phyloP scores from a whole-genome alignment of 2,888 invertebrate species.

The Conistra vaccinii region DNA sequence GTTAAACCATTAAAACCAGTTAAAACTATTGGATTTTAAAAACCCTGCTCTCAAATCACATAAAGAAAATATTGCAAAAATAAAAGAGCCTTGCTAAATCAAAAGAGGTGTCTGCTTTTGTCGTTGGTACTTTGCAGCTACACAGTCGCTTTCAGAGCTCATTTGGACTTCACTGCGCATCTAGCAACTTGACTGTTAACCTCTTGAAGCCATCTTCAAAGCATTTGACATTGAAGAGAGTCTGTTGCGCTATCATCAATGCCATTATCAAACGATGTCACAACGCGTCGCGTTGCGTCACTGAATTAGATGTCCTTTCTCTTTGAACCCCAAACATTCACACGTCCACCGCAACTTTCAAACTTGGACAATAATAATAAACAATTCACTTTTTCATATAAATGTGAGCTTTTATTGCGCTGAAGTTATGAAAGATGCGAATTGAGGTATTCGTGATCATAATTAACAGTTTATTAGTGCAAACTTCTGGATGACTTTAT shows the following conservation, averaged over 20 bases:
- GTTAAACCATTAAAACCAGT: too few relatives aligned
- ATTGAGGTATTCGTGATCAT: background rate
- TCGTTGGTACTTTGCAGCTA: background rate
- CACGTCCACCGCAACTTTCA: slow-evolving; percentile 46
- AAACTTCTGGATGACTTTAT: background rate
- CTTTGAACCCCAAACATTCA: slow-evolving; percentile 37
- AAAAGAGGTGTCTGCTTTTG: background rate
- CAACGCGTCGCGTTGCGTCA: slow-evolving; percentile 14
- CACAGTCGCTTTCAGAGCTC: background rate
- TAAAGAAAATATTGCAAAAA: background rate
- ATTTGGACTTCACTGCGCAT: background rate
- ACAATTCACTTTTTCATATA: slow-evolving; percentile 15
- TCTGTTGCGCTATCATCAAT: slow-evolving; percentile 41
- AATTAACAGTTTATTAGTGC: background rate
- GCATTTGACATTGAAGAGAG: slow-evolving; percentile 39
- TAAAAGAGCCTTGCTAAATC: background rate
- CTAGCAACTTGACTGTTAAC: background rate
- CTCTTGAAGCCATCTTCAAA: slow-evolving; percentile 16
- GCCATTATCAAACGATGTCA: slow-evolving; percentile 52
- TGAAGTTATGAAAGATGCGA: background rate
- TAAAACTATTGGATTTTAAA: background rate
- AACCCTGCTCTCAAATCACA: background rate
- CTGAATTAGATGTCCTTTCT: slow-evolving; percentile 55
- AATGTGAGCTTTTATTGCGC: slow-evolving; percentile 8
- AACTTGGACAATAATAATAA: slow-evolving; percentile 22